These are phyloP conservation scores for Isotomurus palustris DNA, from an alignment of 2,888 invertebrate species.

Conservation along the genomic window DNA sequence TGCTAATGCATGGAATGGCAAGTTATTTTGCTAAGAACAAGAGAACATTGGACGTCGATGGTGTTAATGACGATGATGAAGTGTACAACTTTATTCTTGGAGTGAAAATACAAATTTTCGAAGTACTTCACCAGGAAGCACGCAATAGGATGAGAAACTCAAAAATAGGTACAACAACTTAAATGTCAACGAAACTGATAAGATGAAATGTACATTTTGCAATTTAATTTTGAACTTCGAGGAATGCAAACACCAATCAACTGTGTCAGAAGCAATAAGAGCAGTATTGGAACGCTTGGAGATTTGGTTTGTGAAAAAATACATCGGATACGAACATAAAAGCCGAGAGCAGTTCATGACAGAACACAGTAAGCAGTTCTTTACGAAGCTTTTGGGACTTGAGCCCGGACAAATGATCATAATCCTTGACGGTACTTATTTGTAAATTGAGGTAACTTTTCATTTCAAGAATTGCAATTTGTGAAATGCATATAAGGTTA, in stretches of 20 bases:
- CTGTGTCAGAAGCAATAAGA: slow-evolving; percentile 4
- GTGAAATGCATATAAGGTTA: too few species aligned
- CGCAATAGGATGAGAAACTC: too few species aligned
- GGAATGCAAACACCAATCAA: background rate
- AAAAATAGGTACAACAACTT: too few species aligned
- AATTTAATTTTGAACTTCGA: background rate
- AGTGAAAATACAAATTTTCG: background rate
- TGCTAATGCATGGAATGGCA: too few species aligned
- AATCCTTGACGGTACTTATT: background rate
- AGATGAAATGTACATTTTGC: too few species aligned
- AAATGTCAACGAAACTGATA: too few species aligned
- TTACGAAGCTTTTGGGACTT: background rate
- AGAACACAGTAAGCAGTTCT: background rate
- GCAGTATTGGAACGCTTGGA: background rate
- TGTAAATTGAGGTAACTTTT: too few species aligned
- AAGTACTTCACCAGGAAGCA: background rate
- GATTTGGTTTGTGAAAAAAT: slow-evolving; percentile 6
- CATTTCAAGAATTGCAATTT: too few species aligned
- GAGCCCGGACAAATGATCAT: background rate
- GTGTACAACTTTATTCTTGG: background rate
- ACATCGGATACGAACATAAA: slow-evolving; percentile 13
- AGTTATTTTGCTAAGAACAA: too few species aligned
- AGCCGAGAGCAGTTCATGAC: background rate
- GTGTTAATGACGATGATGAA: background rate
- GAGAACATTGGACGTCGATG: too few species aligned